Evolutionary conservation across 2,113 vertebrate genomes (phyloP), one percentile per base, ranked within the genome.

Genomic region (Bambusicola thoracicus): DNA sequence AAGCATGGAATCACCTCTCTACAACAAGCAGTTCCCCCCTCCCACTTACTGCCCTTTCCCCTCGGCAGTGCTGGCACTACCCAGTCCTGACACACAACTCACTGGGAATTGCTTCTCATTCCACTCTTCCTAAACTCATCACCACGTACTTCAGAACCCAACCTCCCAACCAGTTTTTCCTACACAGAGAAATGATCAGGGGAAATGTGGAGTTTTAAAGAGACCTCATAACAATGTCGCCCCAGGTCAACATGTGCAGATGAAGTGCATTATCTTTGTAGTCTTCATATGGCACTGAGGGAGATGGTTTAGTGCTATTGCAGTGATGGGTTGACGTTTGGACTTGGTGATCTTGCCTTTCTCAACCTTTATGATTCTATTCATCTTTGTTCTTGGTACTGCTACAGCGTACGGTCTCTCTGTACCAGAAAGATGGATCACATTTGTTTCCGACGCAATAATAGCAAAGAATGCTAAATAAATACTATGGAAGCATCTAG

Each of bases 401-500:
- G 55, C 19, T 76, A 17, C 13, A 81, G 32, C 14, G 56, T 80
- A 85, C 93, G 19, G 66, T 87, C 48, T 77, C 48, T 66, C 44
- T 87, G 20, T 1, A 63, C 17, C 20, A 43, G 38, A 6, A 69
- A 72, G 48, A 68, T 73, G 41, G 48, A 61, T 27, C n/a, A 48
- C 32, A 85, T 81, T 69, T 85, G 30, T 38, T 91, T 80, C 70
- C 59, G 36, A 62, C 36, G 69, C 21, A 88, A 10, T 73, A 84
- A 67, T 5, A 87, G 40, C 27, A 36, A 92, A 81, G 12, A 44
- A 87, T 65, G 22, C 51, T 84, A 91, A 92, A 89, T 40, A 94
- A 94, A 93, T 90, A 78, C 78, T 79, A 59, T 25, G 65, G 56
- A 67, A 89, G 78, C 27, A 70, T 43, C 8, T 56, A 96, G 58